Percentiles rank a stretch among this genome's conserved stretches.
These are phyloP conservation scores for Nylanderia fulva DNA, from an alignment of 1,140 invertebrate genomes.

Conservation along the genomic window DNA sequence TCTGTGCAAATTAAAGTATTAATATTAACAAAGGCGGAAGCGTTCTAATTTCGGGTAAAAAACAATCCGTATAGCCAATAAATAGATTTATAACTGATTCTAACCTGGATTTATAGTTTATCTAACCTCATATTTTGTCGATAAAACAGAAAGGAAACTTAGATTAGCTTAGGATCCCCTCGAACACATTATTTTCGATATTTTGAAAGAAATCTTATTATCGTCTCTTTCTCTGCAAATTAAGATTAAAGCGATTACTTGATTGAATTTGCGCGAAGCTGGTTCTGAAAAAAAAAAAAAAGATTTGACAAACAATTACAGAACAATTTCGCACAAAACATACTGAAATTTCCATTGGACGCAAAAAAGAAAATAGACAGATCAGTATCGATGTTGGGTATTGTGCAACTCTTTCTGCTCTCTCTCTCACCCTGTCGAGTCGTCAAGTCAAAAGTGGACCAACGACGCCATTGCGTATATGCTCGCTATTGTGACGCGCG, in stretches of 20 bases:
- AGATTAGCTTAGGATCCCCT: too few relatives aligned
- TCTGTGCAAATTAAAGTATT: too few relatives aligned
- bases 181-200: neutral
- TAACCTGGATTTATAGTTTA: too few relatives aligned
- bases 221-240: neutral
- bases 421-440: neutral
- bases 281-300: neutral
- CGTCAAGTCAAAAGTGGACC: constrained; percentile 47
- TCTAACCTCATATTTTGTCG: too few relatives aligned
- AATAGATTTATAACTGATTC: too few relatives aligned
- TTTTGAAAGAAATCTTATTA: neutral
- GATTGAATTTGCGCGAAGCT: neutral
- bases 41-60: too few relatives aligned
- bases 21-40: too few relatives aligned
- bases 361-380: constrained; percentile 54
- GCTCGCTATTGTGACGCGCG: constrained; percentile 60
- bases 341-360: constrained; percentile 20
- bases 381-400: constrained; percentile 68
- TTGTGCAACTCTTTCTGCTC: constrained; percentile 20
- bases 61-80: too few relatives aligned
- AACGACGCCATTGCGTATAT: constrained; percentile 52
- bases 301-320: neutral
- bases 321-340: constrained; percentile 9
- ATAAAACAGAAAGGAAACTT: too few relatives aligned
- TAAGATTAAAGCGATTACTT: neutral